Conservation (phyloP, 2,113 vertebrate genomes). For the Embiotoca jacksoni region DNA sequence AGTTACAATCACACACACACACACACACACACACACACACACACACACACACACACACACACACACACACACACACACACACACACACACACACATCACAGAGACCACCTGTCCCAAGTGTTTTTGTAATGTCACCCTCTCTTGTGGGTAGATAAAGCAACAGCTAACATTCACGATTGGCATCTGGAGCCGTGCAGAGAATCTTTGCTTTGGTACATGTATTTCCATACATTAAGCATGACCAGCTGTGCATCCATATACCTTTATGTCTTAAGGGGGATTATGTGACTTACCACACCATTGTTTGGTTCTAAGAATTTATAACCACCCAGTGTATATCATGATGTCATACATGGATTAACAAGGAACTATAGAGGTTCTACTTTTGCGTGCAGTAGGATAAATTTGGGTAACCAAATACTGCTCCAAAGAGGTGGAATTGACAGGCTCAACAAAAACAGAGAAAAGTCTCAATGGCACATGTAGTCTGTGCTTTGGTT, state of each 20-base stretch:
- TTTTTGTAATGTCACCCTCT: conserved; percentile 33
- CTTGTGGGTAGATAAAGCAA: conserved; percentile 18
- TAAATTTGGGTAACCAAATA: conserved; percentile 52
- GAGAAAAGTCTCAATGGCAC: conserved; percentile 22
- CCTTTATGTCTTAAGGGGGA: conserved; percentile 28
- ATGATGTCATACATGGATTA: conserved; percentile 49
- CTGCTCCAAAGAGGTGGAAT: conserved; percentile 4
- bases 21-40: conserved; percentile 34
- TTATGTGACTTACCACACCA: conserved; percentile 44
- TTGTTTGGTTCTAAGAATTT: conserved; percentile 56
- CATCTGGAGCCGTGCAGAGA: not conserved
- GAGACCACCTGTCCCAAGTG: conserved; percentile 58
- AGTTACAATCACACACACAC: conserved; percentile 5
- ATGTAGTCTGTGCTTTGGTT: conserved; percentile 46
- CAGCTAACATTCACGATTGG: not conserved
- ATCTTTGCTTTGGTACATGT: conserved; percentile 40
- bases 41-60: conserved; percentile 24
- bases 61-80: conserved; percentile 18
- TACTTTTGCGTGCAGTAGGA: conserved; percentile 19
- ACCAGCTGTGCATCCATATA: conserved; percentile 50
- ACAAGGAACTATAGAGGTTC: conserved; percentile 17
- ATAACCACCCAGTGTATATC: conserved; percentile 11
- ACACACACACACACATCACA: conserved; percentile 13
- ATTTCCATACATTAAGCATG: conserved; percentile 36
- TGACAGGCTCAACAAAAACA: conserved; percentile 39